These are phyloP conservation scores for Scomber colias DNA, from an alignment of 2,113 vertebrate species.

Conservation along the genomic window DNA sequence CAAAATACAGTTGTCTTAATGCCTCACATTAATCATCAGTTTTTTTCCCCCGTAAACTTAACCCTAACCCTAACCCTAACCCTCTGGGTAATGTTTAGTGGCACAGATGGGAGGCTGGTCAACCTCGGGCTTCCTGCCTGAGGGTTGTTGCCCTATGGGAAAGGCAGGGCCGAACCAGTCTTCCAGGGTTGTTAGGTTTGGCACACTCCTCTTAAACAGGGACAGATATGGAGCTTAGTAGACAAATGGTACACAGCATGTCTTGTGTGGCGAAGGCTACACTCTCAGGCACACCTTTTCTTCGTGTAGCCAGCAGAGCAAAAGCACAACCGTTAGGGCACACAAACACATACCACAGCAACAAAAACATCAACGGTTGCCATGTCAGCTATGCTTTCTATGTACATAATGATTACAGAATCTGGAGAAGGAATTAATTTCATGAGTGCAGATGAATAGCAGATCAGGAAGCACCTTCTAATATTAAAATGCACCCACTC, in stretches of 20 bases:
- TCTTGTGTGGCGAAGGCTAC: slow-evolving; percentile 32
- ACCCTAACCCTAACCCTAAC: no score
- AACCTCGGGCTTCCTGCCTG: background rate
- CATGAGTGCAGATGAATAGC: background rate
- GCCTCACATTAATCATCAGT: slow-evolving; percentile 2
- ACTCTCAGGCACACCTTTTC: slow-evolving; percentile 58
- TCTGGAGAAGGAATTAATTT: slow-evolving; percentile 16
- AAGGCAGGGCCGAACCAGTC: slow-evolving; percentile 51
- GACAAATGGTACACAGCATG: slow-evolving; percentile 19
- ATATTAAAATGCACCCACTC: background rate
- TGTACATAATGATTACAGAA: slow-evolving; percentile 31
- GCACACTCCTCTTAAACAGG: slow-evolving; percentile 35
- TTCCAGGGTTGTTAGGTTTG: slow-evolving; percentile 65
- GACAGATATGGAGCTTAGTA: slow-evolving; percentile 27
- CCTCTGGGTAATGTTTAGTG: background rate
- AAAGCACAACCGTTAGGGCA: slow-evolving; percentile 11
- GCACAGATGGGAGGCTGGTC: background rate
- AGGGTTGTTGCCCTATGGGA: slow-evolving; percentile 11
- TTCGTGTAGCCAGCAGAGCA: slow-evolving; percentile 7
- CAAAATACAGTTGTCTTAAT: background rate
- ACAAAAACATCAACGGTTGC: slow-evolving; percentile 38
- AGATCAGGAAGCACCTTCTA: background rate
- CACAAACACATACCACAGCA: slow-evolving; percentile 55
- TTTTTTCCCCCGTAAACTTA: background rate
- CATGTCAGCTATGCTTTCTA: slow-evolving; percentile 10